phyloP scores from a whole-genome alignment of 2,888 invertebrate species.

The Hydrotaea diabolus region DNA sequence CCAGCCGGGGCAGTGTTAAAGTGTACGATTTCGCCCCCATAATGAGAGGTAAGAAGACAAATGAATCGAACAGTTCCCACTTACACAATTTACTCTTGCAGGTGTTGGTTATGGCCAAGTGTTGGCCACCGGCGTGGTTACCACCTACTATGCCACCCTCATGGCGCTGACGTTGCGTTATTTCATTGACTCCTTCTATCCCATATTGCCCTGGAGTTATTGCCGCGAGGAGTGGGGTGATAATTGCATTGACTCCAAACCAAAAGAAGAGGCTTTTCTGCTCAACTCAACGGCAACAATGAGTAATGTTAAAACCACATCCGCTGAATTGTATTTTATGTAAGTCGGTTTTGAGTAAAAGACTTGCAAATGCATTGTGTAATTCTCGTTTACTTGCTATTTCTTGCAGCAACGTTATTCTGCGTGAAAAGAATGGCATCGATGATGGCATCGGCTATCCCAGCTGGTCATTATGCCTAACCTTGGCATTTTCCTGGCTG shows the following conservation, averaged over 20 bases:
- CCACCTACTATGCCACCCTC: slow-evolving; percentile 85
- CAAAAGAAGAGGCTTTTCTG: slow-evolving; percentile 56
- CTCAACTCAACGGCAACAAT: slow-evolving; percentile 51
- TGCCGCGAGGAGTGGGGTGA: slow-evolving; percentile 83
- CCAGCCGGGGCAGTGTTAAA: slow-evolving; percentile 85
- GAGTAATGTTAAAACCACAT: slow-evolving; percentile 73
- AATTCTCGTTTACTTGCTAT: neutral
- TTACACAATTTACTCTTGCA: slow-evolving; percentile 70
- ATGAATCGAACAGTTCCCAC: neutral
- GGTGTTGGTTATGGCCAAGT: slow-evolving; percentile 84
- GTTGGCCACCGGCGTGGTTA: slow-evolving; percentile 82
- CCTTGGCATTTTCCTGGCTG: slow-evolving; percentile 82
- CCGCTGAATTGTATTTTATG: slow-evolving; percentile 81
- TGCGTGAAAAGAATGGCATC: slow-evolving; percentile 81
- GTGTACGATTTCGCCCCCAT: slow-evolving; percentile 85
- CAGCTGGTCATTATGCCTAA: slow-evolving; percentile 82
- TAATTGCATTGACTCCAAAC: slow-evolving; percentile 76
- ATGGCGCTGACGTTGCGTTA: slow-evolving; percentile 86
- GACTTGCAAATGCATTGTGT: neutral
- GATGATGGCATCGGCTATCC: slow-evolving; percentile 83
- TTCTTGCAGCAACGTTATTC: slow-evolving; percentile 81
- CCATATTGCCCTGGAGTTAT: slow-evolving; percentile 84
- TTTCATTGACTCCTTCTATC: slow-evolving; percentile 84
- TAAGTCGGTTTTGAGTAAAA: slow-evolving; percentile 71
- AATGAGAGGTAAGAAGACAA: slow-evolving; percentile 83